Percentiles rank a stretch among this genome's conserved stretches.
phyloP scores from a whole-genome alignment of 2,113 vertebrate species.

The Mionectes macconnelli region DNA sequence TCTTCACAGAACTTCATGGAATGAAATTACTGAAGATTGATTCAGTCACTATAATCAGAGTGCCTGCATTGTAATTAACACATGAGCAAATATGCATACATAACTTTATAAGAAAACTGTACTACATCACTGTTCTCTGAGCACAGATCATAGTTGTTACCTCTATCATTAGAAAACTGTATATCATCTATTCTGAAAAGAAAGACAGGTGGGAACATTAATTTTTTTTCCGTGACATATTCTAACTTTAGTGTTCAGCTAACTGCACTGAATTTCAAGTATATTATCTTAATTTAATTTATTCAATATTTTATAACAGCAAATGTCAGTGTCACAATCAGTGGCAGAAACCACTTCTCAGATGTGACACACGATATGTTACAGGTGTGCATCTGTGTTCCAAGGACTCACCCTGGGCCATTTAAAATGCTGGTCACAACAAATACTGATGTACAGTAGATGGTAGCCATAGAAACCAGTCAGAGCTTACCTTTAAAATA shows the following conservation, averaged over 20 bases:
- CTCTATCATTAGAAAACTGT: not conserved
- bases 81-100: not conserved
- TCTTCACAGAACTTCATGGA: not conserved
- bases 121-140: not conserved
- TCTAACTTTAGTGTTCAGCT: not conserved
- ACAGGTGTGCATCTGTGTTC: not conserved
- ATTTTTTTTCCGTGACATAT: not conserved
- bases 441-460: not conserved
- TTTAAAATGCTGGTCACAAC: slow-evolving; percentile 45
- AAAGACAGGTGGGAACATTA: not conserved
- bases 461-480: slow-evolving; percentile 54
- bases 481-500: not conserved
- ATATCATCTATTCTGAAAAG: not conserved
- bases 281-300: not conserved
- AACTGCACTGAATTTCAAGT: not conserved
- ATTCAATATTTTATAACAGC: not conserved
- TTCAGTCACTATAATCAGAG: not conserved
- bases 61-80: not conserved
- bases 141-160: not conserved
- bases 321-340: not conserved
- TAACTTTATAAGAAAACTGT: not conserved
- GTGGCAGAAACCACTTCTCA: not conserved
- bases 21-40: not conserved
- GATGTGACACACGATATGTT: not conserved
- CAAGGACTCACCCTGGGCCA: not conserved